Conservation (phyloP, 1,140 invertebrate genomes). For the Tachypleus tridentatus region DNA sequence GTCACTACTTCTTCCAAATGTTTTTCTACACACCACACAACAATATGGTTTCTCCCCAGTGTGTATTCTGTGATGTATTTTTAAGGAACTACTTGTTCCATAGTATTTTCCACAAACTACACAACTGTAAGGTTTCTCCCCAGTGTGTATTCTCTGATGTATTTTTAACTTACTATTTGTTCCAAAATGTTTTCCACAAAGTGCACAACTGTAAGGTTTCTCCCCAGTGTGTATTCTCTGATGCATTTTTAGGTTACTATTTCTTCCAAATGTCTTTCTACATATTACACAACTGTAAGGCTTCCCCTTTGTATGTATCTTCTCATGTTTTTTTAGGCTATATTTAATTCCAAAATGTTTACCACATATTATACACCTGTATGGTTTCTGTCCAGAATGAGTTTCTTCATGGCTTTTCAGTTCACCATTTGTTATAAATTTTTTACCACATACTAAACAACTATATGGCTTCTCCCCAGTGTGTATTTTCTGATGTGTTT, state of each 20-base stretch:
- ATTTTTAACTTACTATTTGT: not conserved
- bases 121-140: not conserved
- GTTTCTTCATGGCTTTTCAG: not conserved
- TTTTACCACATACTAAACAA: conserved; percentile 14
- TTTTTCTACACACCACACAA: too few relatives aligned
- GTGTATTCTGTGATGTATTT: too few relatives aligned
- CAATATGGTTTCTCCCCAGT: too few relatives aligned
- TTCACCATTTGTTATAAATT: conserved; percentile 10
- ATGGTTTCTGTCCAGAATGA: conserved; percentile 42
- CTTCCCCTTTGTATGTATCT: not conserved
- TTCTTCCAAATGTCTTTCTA: not conserved
- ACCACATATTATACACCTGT: conserved; percentile 41
- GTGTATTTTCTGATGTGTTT: conserved; percentile 88
- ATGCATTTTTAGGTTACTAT: not conserved
- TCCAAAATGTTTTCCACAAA: not conserved
- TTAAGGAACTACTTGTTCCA: too few relatives aligned
- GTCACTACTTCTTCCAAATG: too few relatives aligned
- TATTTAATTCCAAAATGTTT: conserved; percentile 8
- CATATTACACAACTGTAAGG: not conserved
- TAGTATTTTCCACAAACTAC: not conserved
- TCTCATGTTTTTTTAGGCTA: conserved; percentile 1
- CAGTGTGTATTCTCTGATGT: not conserved
- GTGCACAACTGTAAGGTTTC: not conserved
- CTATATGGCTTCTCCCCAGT: conserved; percentile 6
- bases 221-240: not conserved